Evolutionary conservation across 2,113 vertebrate species (phyloP), one percentile per base, ranked within the genome.

Genomic region (Hemibagrus wyckioides): DNA sequence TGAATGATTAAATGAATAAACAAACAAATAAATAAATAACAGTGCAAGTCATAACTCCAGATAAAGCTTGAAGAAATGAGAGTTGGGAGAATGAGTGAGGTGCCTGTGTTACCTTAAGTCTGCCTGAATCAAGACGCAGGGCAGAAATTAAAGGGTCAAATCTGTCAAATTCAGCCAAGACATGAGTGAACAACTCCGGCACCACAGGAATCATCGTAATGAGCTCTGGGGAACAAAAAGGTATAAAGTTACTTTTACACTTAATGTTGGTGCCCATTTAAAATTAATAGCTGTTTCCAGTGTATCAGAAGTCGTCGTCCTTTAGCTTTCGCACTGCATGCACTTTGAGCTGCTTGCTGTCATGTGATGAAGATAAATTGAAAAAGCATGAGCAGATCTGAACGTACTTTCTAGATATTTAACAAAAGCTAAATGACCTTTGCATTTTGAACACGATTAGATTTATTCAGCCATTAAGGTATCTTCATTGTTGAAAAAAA

Each of bases 141-240:
- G 96, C 96, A 90, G 98, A 97, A 33, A 99, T 96, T 85, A 99
- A 94, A 0, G 97, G 97, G 89, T 97, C 96, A 77, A 99, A 94
- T 86, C 95, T 97, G 89, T 99, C 97, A 52, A 98, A 96, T 89
- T 99, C 98, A 14, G 97, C 96, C 92, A 99, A 92, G 2, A 98
- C 96, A 91, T 98, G 96, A 92, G 93, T 97, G 90, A 94, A 94
- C 89, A 92, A 91, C 71, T 99, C 97, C 1, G 97, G 95, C 83
- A 97, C 92, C 69, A 94, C 65, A 73, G 96, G 94, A 91, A 96
- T 86, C 65, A 88, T 86, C 84, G 75, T 90, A 84, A 61, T 83
- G 71, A 85, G 39, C 81, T 71, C 76, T 88, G 80, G 57, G 44
- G 83, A 41, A 86, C 44, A 91, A 80, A 48, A 10, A 76, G 21